Conservation (phyloP, 2,888 invertebrate genomes). For the Baronia brevicornis region DNA sequence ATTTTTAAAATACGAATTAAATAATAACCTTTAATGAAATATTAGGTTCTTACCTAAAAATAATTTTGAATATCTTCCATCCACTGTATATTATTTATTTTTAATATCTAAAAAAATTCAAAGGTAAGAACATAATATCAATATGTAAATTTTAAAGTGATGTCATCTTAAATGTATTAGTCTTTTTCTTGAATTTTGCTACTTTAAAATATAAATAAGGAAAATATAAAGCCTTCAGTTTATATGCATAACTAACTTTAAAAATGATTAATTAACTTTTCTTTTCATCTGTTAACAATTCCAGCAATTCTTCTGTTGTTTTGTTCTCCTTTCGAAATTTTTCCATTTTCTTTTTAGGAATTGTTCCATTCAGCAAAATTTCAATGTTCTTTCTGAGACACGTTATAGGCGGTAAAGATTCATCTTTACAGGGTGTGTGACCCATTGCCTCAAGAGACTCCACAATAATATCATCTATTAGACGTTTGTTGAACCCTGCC, state of each 20-base stretch:
- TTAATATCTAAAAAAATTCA: too few relatives aligned
- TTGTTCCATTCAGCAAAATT: constrained; percentile 86
- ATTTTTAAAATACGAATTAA: too few relatives aligned
- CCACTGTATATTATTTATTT: too few relatives aligned
- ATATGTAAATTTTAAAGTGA: too few relatives aligned
- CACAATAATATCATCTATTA: constrained; percentile 87
- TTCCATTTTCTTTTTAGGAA: constrained; percentile 86
- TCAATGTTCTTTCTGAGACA: constrained; percentile 84
- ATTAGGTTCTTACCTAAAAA: too few relatives aligned
- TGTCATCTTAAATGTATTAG: too few relatives aligned
- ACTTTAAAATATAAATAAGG: too few relatives aligned
- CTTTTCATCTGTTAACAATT: constrained; percentile 78
- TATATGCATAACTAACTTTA: constrained; percentile 8
- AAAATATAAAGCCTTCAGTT: constrained; percentile 1
- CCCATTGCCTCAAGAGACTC: constrained; percentile 86
- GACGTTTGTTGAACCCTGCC: constrained; percentile 77
- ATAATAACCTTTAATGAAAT: too few relatives aligned
- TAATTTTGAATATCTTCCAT: too few relatives aligned
- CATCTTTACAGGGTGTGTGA: constrained; percentile 77
- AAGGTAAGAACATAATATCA: too few relatives aligned
- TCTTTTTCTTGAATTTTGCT: too few relatives aligned
- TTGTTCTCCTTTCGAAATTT: constrained; percentile 83
- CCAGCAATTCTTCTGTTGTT: constrained; percentile 85
- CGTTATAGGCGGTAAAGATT: constrained; percentile 74
- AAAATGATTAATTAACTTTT: constrained; percentile 24